Base-by-base conservation (phyloP, 92 coral and sea anemone species). In the Zoanthus gigantus region DNA sequence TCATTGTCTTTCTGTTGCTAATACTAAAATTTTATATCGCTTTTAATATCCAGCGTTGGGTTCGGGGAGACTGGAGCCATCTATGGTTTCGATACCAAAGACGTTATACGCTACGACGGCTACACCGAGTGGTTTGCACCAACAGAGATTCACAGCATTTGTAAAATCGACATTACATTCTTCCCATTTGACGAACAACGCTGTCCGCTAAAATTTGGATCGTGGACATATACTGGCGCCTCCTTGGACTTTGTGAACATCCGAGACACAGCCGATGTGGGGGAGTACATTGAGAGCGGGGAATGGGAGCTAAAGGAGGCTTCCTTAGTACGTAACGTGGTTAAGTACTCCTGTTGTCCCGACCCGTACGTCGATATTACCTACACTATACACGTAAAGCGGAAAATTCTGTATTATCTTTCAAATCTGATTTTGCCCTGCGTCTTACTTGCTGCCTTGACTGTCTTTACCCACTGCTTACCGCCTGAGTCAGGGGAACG, bases 401-500 rank as follows among this genome's bases (percentile, higher is more conserved):
- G 99, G 0, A 87, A 95, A 23, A 94, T 94, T 12, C 88, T 95
- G 37, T 97, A 92, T 78, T 97, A 97, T 89, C 77, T 97, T 71
- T 95, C 92, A 73, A 97, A 97, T 80, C 88, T 97, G 76, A 95
- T 97, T 28, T 81, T 97, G 4, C 99, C 99, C 46, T 97, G 98
- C 67, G 89, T 97, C 2, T 92, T 97, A 44, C 88, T 97, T 45
- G 95, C 97, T 7, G 86, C 91, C 77, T 77, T 97, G 86, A 97
- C 98, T 0, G 92, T 92, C 9, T 94, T 97, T 47, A 89, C 99
- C 10, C 96, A 95, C 83, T 96, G 96, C 68, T 91, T 97, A 8
- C 99, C 99, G 3, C 99, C 99, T 5, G 99, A 97, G 92, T 97
- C 99, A 0, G 99, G 99, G 0, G 99, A 97, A 67, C 89, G 99